phyloP scores from a whole-genome alignment of 2,113 vertebrate genomes.

The Tonatia bakeri region DNA sequence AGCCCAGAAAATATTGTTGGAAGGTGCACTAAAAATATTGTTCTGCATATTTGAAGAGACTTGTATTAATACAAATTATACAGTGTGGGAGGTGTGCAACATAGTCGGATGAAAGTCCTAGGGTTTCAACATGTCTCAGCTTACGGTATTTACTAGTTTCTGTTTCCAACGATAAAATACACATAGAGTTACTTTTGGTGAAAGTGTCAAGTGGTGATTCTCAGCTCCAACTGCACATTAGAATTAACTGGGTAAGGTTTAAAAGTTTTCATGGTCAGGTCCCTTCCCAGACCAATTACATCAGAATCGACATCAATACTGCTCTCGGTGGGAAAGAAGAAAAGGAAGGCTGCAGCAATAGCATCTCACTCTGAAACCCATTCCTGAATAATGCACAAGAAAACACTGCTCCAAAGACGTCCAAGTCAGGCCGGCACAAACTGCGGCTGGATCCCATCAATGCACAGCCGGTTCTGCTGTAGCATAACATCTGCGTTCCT shows the following conservation, averaged over 20 bases:
- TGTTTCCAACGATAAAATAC: background rate
- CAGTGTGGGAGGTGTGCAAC: background rate
- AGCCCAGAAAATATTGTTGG: background rate
- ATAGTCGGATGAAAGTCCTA: background rate
- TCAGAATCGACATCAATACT: background rate
- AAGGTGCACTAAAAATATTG: constrained; percentile 28
- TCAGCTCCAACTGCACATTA: background rate
- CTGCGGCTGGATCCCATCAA: background rate
- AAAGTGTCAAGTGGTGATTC: background rate
- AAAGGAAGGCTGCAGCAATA: background rate
- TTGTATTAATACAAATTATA: background rate
- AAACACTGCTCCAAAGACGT: background rate
- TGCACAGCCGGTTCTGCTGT: background rate
- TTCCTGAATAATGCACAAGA: background rate
- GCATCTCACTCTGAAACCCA: background rate
- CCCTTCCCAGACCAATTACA: background rate
- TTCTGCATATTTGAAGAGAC: background rate
- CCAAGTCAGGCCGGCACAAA: background rate
- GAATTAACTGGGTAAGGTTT: background rate
- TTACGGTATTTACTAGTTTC: background rate
- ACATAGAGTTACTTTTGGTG: background rate
- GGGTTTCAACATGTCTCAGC: constrained; percentile 5
- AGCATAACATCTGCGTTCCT: background rate
- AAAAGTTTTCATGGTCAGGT: background rate
- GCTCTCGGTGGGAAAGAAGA: background rate